Percentiles rank a stretch among this genome's conserved stretches.
Conservation (phyloP, 2,888 invertebrate genomes). For the Tenthredo amoena region DNA sequence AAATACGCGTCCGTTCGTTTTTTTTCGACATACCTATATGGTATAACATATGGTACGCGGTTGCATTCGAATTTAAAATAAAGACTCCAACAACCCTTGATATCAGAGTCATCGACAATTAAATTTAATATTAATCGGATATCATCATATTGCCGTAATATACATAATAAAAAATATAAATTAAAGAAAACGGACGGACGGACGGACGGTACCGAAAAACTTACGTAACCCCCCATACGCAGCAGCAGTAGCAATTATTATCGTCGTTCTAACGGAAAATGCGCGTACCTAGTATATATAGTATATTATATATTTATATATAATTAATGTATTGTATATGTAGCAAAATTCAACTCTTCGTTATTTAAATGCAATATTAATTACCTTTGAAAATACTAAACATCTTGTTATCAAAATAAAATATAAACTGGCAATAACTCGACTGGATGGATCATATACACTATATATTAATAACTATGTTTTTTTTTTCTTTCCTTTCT, state of each 20-base stretch:
- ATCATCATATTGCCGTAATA: neutral
- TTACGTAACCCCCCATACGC: neutral
- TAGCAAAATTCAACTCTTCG: slow-evolving; percentile 36
- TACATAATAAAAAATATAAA: neutral
- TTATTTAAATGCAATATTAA: slow-evolving; percentile 5
- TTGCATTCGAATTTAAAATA: neutral
- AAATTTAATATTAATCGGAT: neutral
- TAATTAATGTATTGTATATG: slow-evolving; percentile 10
- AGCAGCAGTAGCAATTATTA: neutral
- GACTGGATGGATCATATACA: slow-evolving; percentile 59
- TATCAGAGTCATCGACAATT: neutral
- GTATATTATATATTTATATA: neutral
- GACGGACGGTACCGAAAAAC: slow-evolving; percentile 36
- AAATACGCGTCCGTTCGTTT: slow-evolving; percentile 29
- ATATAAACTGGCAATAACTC: slow-evolving; percentile 74
- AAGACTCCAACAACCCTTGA: neutral
- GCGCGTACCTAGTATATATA: neutral
- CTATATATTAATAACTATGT: slow-evolving; percentile 8
- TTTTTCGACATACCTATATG: neutral
- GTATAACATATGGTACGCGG: neutral
- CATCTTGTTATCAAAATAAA: slow-evolving; percentile 71
- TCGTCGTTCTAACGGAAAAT: slow-evolving; percentile 39
- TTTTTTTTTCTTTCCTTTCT: slow-evolving; percentile 48
- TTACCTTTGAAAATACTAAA: slow-evolving; percentile 63
- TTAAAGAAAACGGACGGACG: slow-evolving; percentile 45